phyloP scores from a whole-genome alignment of 2,113 vertebrate genomes.

The Danionella cerebrum region DNA sequence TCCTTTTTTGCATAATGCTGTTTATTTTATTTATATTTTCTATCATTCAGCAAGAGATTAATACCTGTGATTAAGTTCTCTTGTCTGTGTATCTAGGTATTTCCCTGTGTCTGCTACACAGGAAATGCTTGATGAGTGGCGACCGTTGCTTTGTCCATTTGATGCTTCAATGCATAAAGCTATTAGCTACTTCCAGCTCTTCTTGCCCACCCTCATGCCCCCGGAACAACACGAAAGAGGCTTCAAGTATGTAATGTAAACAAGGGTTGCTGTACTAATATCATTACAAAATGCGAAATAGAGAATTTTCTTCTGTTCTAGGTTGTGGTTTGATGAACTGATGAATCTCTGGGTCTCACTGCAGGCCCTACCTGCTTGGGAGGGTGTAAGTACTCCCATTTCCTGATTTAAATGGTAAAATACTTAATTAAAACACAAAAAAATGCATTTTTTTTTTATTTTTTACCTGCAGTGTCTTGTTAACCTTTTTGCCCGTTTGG shows the following conservation, averaged over 20 bases:
- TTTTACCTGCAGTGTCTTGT: slow-evolving; percentile 76
- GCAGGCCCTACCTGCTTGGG: slow-evolving; percentile 96
- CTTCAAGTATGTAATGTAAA: slow-evolving; percentile 67
- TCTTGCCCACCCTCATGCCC: slow-evolving; percentile 91
- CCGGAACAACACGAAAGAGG: slow-evolving; percentile 88
- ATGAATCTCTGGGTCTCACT: slow-evolving; percentile 91
- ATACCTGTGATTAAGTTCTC: not conserved
- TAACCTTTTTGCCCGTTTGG: slow-evolving; percentile 92
- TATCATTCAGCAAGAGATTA: not conserved
- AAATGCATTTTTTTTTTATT: not conserved
- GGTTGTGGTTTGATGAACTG: slow-evolving; percentile 96
- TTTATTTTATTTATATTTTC: no score
- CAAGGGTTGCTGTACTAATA: not conserved
- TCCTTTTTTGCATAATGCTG: no score
- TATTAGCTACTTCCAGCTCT: slow-evolving; percentile 93
- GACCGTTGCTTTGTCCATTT: slow-evolving; percentile 44
- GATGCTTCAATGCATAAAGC: slow-evolving; percentile 82
- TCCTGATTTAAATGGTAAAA: not conserved
- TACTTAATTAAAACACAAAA: no score
- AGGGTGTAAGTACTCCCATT: slow-evolving; percentile 76
- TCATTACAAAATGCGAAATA: no score
- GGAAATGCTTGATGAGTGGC: slow-evolving; percentile 80
- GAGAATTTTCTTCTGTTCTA: slow-evolving; percentile 40
- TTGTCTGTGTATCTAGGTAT: slow-evolving; percentile 57
- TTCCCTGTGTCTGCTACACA: slow-evolving; percentile 72